Percentiles rank a stretch among this genome's conserved stretches.
These are phyloP conservation scores for Drosophila koepferae DNA, from an alignment of 2,888 invertebrate species.

Conservation along the genomic window DNA sequence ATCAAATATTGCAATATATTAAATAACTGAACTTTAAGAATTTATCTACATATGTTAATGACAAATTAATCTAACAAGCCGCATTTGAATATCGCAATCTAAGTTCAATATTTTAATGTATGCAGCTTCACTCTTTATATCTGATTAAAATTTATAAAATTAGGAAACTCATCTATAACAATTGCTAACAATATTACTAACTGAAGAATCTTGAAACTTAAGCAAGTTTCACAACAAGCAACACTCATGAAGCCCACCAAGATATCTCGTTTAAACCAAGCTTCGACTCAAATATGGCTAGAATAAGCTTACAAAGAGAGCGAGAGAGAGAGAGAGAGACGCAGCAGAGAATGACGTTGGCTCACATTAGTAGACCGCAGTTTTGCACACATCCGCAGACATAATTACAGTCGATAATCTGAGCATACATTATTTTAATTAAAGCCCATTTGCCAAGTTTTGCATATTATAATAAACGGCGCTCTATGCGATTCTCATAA, in stretches of 20 bases:
- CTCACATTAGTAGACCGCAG: constrained; percentile 23
- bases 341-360: constrained; percentile 1
- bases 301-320: background rate
- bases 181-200: background rate
- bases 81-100: too few relatives aligned
- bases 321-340: background rate
- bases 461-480: constrained; percentile 79
- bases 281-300: background rate
- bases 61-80: too few relatives aligned
- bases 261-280: background rate
- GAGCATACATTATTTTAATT: constrained; percentile 80
- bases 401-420: constrained; percentile 79
- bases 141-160: background rate
- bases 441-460: constrained; percentile 75
- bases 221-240: background rate
- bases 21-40: too few relatives aligned
- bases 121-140: too few relatives aligned
- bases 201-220: background rate
- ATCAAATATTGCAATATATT: too few relatives aligned
- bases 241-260: background rate
- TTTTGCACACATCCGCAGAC: constrained; percentile 57
- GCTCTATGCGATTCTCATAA: constrained; percentile 61
- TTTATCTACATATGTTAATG: too few relatives aligned
- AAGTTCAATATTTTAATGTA: too few relatives aligned
- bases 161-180: background rate